Evolutionary conservation across 2,888 invertebrate genomes (phyloP).

Genomic region (Yponomeuta plumbellus): DNA sequence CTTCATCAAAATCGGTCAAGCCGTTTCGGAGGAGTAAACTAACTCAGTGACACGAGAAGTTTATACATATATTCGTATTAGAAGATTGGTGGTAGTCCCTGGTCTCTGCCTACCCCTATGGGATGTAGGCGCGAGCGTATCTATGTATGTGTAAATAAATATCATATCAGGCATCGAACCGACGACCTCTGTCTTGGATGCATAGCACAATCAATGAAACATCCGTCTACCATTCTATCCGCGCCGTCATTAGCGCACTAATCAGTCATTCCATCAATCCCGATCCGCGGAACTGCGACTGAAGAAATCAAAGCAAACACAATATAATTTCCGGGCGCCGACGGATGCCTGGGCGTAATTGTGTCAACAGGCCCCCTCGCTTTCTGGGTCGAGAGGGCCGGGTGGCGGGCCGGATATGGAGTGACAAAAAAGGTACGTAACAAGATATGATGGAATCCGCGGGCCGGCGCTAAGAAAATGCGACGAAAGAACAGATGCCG

Average conservation of each 20-base stretch:
- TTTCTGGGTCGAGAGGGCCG: slow-evolving; percentile 25
- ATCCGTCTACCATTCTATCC: not conserved
- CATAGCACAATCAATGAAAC: too few species aligned
- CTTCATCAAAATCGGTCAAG: too few species aligned
- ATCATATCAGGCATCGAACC: too few species aligned
- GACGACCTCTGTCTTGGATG: too few species aligned
- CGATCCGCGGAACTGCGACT: slow-evolving; percentile 1
- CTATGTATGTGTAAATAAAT: too few species aligned
- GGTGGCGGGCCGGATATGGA: slow-evolving; percentile 41
- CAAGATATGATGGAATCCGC: slow-evolving; percentile 32
- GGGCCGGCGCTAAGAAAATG: slow-evolving; percentile 11
- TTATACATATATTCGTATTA: too few species aligned
- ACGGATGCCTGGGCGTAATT: slow-evolving; percentile 43
- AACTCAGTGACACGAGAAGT: too few species aligned
- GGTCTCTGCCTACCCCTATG: too few species aligned
- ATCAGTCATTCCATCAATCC: slow-evolving; percentile 12
- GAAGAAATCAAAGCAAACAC: slow-evolving; percentile 21
- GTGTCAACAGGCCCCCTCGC: slow-evolving; percentile 35
- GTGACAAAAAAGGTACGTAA: slow-evolving; percentile 38
- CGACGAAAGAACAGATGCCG: not conserved
- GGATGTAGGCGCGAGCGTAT: too few species aligned
- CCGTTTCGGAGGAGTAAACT: too few species aligned
- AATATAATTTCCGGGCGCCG: slow-evolving; percentile 19
- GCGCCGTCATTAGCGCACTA: not conserved
- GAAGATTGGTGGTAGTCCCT: too few species aligned